phyloP scores from a whole-genome alignment of 2,113 vertebrate genomes.

The Ornithorhynchus anatinus region DNA sequence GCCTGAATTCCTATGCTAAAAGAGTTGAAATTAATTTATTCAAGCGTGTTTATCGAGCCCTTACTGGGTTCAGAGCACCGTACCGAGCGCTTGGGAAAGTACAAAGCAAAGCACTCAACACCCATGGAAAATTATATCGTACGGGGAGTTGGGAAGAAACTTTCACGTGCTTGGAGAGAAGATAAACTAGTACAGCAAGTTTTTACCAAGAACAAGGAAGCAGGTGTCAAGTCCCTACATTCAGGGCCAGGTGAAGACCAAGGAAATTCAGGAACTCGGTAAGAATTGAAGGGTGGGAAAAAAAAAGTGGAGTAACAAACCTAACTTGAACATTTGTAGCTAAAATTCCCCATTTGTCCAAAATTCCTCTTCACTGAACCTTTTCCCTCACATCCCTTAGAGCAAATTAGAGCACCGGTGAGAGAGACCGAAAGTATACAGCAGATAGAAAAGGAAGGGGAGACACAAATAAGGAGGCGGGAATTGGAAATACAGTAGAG shows the following conservation, averaged over 20 bases:
- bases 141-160: background rate
- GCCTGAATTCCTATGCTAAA: background rate
- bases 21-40: background rate
- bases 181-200: background rate
- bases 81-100: background rate
- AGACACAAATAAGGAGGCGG: background rate
- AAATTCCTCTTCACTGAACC: slow-evolving; percentile 1
- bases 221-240: background rate
- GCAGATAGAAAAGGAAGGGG: background rate
- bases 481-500: background rate
- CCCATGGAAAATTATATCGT: background rate
- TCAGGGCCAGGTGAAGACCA: too few relatives aligned
- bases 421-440: background rate
- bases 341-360: background rate
- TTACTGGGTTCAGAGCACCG: too few relatives aligned
- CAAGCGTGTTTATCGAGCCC: background rate
- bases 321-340: background rate
- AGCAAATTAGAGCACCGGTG: background rate
- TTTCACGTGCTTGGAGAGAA: background rate
- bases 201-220: background rate
- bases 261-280: background rate
- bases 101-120: background rate
- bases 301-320: background rate
- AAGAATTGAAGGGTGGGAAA: background rate
- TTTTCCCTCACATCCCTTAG: background rate